Evolutionary conservation across 2,797 vertebrate species (phyloP), one percentile per base, ranked within the genome.

Genomic region (Hippoglossus hippoglossus): DNA sequence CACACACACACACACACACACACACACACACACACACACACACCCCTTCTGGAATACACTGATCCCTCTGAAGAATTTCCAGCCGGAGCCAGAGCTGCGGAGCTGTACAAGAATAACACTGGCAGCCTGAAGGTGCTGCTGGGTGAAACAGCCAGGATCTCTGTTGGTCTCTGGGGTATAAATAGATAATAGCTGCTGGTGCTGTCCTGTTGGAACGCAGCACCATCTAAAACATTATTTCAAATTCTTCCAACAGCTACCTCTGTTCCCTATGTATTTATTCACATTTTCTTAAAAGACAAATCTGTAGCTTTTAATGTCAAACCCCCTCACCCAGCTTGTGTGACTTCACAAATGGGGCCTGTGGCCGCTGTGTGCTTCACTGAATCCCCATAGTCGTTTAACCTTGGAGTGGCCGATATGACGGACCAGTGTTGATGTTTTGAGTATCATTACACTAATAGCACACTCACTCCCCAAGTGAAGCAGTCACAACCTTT

Each of bases 31-130:
- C 55, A 62, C 55, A 62, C 54, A 65, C 51, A 51, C 39, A 59
- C 21, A 62, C 53, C 65, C 64, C 71, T 73, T 79, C 73, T 74
- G 61, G 71, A 71, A 86, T 79, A 87, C 79, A 65, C 73, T 84
- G 87, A 92, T 91, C 77, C 67, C 63, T 82, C 72, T 65, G 56
- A 77, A 78, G 85, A 81, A 80, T 89, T 81, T 87, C 75, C 67
- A 71, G 64, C 54, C 66, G 62, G 73, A 77, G 71, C 75, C 79
- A 47, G 79, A 72, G 79, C 70, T 62, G 67, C 21, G n/a, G 34
- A 82, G 76, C 61, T 63, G 70, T 56, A 84, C 84, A 74, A 78
- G 78, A 84, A 81, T 84, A 82, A 87, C 79, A 63, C 34, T 60
- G n/a, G 67, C 82, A 74, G 81, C 69, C 73, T 58, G 71, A 56